phyloP scores from a whole-genome alignment of 2,888 invertebrate species.

The Ashinkailepas kermadecensis region DNA sequence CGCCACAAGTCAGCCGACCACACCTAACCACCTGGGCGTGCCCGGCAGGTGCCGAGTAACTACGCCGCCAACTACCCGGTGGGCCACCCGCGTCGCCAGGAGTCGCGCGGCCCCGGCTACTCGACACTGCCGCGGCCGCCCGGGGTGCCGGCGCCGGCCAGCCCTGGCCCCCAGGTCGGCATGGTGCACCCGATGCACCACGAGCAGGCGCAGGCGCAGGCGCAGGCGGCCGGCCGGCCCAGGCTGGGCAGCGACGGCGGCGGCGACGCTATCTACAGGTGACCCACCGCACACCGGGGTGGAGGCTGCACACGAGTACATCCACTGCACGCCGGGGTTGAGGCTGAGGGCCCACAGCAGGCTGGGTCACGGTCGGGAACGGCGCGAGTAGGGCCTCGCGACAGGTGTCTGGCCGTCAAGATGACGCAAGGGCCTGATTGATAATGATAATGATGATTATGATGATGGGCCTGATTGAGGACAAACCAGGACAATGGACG shows the following conservation, averaged over 20 bases:
- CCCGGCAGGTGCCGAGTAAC: conserved; percentile 66
- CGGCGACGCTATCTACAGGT: not conserved
- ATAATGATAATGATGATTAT: too few relatives aligned
- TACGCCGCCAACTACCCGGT: conserved; percentile 92
- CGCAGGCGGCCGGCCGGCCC: conserved; percentile 37
- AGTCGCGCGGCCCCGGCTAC: conserved; percentile 58
- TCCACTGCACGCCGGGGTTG: conserved; percentile 35
- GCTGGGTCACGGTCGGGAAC: too few relatives aligned
- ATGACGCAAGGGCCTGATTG: too few relatives aligned
- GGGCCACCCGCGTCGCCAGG: conserved; percentile 58
- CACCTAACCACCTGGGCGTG: conserved; percentile 28
- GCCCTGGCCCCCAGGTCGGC: conserved; percentile 53
- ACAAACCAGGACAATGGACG: too few relatives aligned
- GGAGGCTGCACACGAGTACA: too few relatives aligned
- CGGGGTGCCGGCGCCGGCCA: conserved; percentile 38
- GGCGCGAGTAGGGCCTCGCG: too few relatives aligned
- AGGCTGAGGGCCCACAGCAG: too few relatives aligned
- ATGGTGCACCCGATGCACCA: conserved; percentile 72
- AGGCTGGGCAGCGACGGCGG: conserved; percentile 48
- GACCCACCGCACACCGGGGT: conserved; percentile 35
- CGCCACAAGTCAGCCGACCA: conserved; percentile 8
- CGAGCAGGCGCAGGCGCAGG: conserved; percentile 28
- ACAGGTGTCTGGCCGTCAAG: too few relatives aligned
- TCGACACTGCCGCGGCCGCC: conserved; percentile 70
- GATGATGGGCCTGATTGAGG: too few relatives aligned